phyloP scores from a whole-genome alignment of 2,888 invertebrate genomes.

The Phengaris arion region DNA sequence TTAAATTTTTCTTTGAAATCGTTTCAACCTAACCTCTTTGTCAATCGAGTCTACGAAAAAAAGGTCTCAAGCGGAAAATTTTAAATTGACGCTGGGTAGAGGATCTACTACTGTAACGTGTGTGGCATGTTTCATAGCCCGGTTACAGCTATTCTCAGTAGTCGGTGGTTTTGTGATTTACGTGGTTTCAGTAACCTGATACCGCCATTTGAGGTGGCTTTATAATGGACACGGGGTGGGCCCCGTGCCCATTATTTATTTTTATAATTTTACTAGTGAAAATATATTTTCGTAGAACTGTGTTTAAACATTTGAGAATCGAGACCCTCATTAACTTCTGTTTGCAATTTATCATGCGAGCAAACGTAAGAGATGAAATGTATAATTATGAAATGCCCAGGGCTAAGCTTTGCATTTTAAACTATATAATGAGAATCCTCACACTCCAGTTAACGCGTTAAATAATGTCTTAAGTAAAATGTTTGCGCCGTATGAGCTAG shows the following conservation, averaged over 20 bases:
- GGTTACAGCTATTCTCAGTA: background rate
- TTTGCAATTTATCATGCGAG: background rate
- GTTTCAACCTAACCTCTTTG: too few species aligned
- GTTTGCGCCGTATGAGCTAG: conserved; percentile 35
- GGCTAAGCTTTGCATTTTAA: background rate
- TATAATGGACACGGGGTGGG: background rate
- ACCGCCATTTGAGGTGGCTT: conserved; percentile 2
- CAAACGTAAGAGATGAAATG: background rate
- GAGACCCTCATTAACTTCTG: background rate
- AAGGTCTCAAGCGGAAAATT: too few species aligned
- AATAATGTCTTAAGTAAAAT: conserved; percentile 29
- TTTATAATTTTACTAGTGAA: background rate
- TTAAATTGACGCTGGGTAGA: background rate
- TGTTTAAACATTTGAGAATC: background rate
- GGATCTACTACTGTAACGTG: background rate
- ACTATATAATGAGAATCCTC: background rate
- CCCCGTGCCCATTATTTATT: background rate
- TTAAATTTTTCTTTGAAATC: too few species aligned
- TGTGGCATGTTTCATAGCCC: conserved; percentile 2
- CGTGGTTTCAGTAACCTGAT: conserved; percentile 1
- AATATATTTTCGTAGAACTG: background rate
- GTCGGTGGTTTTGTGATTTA: conserved; percentile 11
- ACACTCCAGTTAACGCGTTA: conserved; percentile 21
- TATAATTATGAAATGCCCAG: conserved; percentile 4
- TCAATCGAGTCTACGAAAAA: too few species aligned